Conservation (phyloP, 1,140 invertebrate genomes). For the Lasaia peninsularis region DNA sequence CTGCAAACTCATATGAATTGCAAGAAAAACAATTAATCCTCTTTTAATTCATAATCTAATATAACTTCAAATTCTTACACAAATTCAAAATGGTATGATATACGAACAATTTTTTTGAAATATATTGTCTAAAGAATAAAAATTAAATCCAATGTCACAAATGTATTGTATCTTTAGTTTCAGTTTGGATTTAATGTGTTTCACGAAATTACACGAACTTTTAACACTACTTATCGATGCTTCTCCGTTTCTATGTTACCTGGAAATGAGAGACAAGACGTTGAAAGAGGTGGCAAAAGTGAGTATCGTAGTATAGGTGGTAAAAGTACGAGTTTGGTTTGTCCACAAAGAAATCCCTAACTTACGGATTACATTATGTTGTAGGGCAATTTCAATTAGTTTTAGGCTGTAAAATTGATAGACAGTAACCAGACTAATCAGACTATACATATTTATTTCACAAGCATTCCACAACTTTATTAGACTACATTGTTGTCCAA, state of each 20-base stretch:
- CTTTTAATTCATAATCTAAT: neutral
- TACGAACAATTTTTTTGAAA: neutral
- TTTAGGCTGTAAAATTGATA: too few relatives aligned
- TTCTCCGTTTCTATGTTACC: slow-evolving; percentile 98
- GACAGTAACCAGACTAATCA: too few relatives aligned
- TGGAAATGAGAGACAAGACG: slow-evolving; percentile 94
- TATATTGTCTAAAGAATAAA: too few relatives aligned
- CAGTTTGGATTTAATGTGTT: slow-evolving; percentile 91
- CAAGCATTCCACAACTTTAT: too few relatives aligned
- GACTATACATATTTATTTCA: too few relatives aligned
- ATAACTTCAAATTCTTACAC: neutral
- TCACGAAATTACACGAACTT: slow-evolving; percentile 87
- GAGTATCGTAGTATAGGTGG: too few relatives aligned
- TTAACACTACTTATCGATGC: slow-evolving; percentile 91
- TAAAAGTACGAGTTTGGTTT: too few relatives aligned
- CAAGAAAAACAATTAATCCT: neutral
- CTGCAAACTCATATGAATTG: slow-evolving; percentile 4
- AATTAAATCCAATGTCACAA: slow-evolving; percentile 26
- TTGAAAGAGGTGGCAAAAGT: slow-evolving; percentile 99
- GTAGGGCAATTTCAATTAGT: too few relatives aligned
- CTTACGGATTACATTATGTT: too few relatives aligned
- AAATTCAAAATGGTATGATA: slow-evolving; percentile 40
- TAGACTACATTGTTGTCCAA: too few relatives aligned
- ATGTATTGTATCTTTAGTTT: slow-evolving; percentile 74
- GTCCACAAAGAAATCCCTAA: too few relatives aligned